Evolutionary conservation across 2,113 vertebrate genomes (phyloP), one percentile per base, ranked within the genome.

Genomic region (Tretioscincus oriximinensis): DNA sequence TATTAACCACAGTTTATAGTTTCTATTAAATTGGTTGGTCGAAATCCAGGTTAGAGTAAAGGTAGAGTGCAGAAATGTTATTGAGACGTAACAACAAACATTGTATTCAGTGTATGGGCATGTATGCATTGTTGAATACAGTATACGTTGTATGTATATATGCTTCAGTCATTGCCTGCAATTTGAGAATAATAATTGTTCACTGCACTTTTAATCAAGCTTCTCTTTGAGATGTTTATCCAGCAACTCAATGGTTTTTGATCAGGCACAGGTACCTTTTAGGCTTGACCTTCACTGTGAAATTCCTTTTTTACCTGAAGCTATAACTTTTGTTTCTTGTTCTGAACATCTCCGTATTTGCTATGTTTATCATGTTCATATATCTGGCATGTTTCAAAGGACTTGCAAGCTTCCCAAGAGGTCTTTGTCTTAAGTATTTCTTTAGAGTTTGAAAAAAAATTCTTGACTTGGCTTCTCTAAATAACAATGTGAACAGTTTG

Each of bases 281-380:
- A 81, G 85, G 79, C 73, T 71, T 29, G 29, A 29, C 21, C 31
- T 28, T 24, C 8, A 2, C 35, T 67, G 49, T 77, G 45, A 60
- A 66, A 20, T 73, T 73, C 51, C 0, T 69, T 58, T 81, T 74
- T 80, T 78, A 80, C 81, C 73, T 82, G 73, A 64, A 80, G 61
- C n/a, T 2, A 0, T 51, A 41, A 31, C 67, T 73, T 76, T 47
- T 22, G 12, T 78, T 82, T 68, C 73, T 76, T 31, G 26, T 83
- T 89, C 9, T 31, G 81, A 82, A 87, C 93, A 91, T 92, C 93
- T 91, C n/a, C n/a, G n/a, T n/a, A 82, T 92, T 87, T 84, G 81
- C 91, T 51, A 7, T 86, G 68, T 92, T 88, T 85, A 81, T 92
- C 54, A 5, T 86, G 67, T 92, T 85, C 85, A 78, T 83, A 83